Conservation (phyloP, 2,113 vertebrate genomes). For the Urocynchramus pylzowi region DNA sequence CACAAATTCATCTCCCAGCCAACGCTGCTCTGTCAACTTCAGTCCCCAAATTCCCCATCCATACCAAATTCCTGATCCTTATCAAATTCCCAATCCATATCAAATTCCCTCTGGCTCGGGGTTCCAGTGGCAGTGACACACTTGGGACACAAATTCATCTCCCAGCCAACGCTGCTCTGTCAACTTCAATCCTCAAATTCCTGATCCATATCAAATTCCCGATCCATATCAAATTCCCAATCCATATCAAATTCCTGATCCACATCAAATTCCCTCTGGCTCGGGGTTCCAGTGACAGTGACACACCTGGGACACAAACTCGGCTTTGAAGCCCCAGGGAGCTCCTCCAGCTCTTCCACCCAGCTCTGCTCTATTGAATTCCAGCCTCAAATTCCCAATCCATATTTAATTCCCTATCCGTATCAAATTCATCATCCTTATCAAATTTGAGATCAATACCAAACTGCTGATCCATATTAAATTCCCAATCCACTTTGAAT, state of each 20-base stretch:
- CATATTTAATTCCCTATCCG: accelerated
- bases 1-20: not conserved
- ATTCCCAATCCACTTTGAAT: not conserved
- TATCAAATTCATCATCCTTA: accelerated
- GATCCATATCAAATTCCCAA: not conserved
- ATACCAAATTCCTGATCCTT: accelerated
- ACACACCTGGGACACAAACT: not conserved
- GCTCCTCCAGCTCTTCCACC: not conserved
- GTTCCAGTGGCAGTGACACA: not conserved
- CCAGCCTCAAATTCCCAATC: not conserved
- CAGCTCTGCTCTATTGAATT: not conserved
- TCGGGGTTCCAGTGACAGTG: not conserved
- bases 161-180: not conserved
- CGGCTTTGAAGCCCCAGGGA: too few species aligned
- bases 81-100: accelerated
- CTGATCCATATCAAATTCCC: accelerated
- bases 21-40: not conserved
- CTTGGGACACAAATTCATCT: not conserved
- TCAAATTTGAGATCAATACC: not conserved
- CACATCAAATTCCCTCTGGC: not conserved
- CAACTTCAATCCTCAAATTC: not conserved
- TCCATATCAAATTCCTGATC: not conserved
- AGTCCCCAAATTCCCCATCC: not conserved
- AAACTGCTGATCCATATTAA: not conserved
- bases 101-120: not conserved